phyloP scores from a whole-genome alignment of 2,113 vertebrate genomes.

The Pygoscelis antarcticus region DNA sequence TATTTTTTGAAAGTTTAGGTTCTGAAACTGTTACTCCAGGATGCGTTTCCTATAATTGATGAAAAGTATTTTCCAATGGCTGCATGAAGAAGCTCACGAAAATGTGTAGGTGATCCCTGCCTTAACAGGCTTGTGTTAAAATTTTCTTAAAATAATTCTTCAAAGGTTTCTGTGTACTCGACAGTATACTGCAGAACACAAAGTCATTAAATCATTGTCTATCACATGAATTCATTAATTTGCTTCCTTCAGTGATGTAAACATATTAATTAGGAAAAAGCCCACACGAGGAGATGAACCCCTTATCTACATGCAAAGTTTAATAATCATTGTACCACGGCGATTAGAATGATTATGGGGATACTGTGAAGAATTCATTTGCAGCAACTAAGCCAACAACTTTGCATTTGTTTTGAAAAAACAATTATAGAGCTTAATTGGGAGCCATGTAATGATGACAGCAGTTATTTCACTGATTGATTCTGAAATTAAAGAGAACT shows the following conservation, averaged over 20 bases:
- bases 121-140: neutral
- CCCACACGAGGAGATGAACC: slow-evolving; percentile 59
- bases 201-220: slow-evolving; percentile 19
- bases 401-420: slow-evolving; percentile 78
- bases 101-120: neutral
- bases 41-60: neutral
- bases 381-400: slow-evolving; percentile 67
- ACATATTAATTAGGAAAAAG: slow-evolving; percentile 69
- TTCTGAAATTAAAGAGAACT: slow-evolving; percentile 74
- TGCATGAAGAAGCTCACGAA: neutral
- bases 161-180: neutral
- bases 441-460: slow-evolving; percentile 77
- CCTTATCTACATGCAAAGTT: slow-evolving; percentile 69
- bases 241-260: slow-evolving; percentile 22
- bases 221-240: slow-evolving; percentile 52
- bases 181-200: neutral
- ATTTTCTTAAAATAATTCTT: neutral
- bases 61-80: neutral
- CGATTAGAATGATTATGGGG: slow-evolving; percentile 72
- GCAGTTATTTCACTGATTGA: slow-evolving; percentile 78
- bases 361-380: slow-evolving; percentile 74
- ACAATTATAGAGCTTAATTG: slow-evolving; percentile 79
- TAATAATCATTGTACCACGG: slow-evolving; percentile 68
- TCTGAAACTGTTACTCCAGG: neutral
- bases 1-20: neutral